These are phyloP conservation scores for Melipona quadrifasciata DNA, from an alignment of 1,140 invertebrate species.

Conservation along the genomic window DNA sequence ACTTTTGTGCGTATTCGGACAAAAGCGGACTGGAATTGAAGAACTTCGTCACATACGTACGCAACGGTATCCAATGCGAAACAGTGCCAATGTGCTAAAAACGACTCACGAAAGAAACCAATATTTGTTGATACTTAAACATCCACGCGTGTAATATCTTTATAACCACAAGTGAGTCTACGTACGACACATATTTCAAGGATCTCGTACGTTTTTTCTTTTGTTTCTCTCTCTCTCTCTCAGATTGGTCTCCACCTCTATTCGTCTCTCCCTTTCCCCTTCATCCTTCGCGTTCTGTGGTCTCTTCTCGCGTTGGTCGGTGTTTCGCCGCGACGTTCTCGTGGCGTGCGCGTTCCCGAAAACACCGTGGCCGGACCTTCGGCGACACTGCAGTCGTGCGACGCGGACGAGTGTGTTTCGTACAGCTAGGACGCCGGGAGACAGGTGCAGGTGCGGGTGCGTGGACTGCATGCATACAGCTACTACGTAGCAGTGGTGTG, in stretches of 20 bases:
- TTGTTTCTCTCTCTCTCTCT: not conserved
- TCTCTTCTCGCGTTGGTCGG: not conserved
- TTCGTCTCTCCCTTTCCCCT: not conserved
- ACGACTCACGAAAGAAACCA: not conserved
- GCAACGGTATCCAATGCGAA: not conserved
- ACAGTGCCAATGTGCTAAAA: not conserved
- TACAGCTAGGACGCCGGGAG: conserved; percentile 40
- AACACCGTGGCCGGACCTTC: conserved; percentile 33
- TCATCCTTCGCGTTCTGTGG: not conserved
- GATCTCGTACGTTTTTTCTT: conserved; percentile 8
- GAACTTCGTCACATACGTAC: not conserved
- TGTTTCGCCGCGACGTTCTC: conserved; percentile 32
- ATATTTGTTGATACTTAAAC: not conserved
- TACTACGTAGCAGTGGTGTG: conserved; percentile 1
- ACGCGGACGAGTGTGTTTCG: conserved; percentile 29
- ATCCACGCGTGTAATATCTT: not conserved
- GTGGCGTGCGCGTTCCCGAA: conserved; percentile 57
- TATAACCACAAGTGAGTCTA: not conserved
- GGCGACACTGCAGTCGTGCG: conserved; percentile 16
- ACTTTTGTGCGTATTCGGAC: not conserved
- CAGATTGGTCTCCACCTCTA: not conserved
- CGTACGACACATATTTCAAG: not conserved
- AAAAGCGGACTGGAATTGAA: conserved; percentile 1
- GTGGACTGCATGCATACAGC: not conserved
- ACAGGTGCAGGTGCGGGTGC: conserved; percentile 55